Percentiles rank a stretch among this genome's conserved stretches.
Conservation (phyloP, 2,797 vertebrate species). For the Acridotheres tristis region DNA sequence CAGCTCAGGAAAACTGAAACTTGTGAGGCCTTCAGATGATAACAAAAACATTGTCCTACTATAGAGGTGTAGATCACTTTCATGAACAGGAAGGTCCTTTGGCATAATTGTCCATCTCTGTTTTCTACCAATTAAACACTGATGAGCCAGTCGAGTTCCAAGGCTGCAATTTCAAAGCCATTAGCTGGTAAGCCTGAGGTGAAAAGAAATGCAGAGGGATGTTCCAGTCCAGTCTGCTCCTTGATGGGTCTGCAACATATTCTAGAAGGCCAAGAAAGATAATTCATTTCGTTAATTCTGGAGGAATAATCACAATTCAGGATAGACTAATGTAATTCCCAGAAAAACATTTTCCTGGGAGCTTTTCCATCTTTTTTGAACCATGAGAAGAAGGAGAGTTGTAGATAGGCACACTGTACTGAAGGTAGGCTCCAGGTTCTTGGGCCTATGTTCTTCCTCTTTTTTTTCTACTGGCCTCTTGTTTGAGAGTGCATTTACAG, state of each 20-base stretch:
- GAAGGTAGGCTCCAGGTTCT: not conserved
- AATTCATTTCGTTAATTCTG: not conserved
- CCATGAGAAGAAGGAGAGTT: not conserved
- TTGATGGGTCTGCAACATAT: not conserved
- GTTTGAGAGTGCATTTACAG: not conserved
- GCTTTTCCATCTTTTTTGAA: not conserved
- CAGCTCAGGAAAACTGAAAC: not conserved
- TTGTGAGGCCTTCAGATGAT: not conserved
- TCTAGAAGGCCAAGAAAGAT: not conserved
- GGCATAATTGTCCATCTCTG: not conserved
- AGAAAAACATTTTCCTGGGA: not conserved
- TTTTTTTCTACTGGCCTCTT: not conserved
- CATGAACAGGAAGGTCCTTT: not conserved
- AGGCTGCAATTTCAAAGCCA: not conserved
- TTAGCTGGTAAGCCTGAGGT: rapidly evolving
- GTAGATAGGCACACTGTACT: not conserved
- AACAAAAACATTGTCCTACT: not conserved
- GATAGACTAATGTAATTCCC: not conserved
- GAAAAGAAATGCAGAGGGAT: not conserved
- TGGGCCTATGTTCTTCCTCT: not conserved
- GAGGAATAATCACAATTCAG: not conserved
- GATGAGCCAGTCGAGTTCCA: not conserved
- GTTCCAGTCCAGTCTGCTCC: not conserved
- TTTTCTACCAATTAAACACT: not conserved
- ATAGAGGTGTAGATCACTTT: not conserved